Evolutionary conservation across 2,797 vertebrate species (phyloP).

Genomic region (Salarias fasciatus): DNA sequence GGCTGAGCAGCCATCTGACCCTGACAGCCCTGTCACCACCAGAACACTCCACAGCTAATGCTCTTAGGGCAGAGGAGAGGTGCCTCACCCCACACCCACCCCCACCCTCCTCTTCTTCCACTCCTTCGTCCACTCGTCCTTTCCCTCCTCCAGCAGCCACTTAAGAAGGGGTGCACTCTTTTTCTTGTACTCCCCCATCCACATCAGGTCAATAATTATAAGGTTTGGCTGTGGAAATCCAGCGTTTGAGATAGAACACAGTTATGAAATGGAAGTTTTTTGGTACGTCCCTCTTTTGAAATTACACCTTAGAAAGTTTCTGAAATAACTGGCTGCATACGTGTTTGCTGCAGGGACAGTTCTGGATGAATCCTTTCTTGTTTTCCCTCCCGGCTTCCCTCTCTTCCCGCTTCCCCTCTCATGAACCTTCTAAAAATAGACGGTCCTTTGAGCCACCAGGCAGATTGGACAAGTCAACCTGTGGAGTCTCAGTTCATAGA

Average conservation of each 20-base stretch:
- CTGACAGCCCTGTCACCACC: conserved; percentile 81
- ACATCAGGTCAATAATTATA: conserved; percentile 12
- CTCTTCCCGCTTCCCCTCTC: conserved; percentile 17
- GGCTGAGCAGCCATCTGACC: conserved; percentile 82
- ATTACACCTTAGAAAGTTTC: background rate
- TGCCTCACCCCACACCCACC: conserved; percentile 29
- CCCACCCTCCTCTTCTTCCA: conserved; percentile 23
- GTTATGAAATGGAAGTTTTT: background rate
- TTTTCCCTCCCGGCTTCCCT: conserved; percentile 33
- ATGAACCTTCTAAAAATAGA: conserved; percentile 70
- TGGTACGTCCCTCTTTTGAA: background rate
- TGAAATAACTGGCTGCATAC: background rate
- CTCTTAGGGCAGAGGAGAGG: conserved; percentile 74
- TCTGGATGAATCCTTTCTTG: conserved; percentile 47
- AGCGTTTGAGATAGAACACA: background rate
- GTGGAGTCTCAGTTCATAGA: conserved; percentile 49
- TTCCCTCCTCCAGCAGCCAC: conserved; percentile 29
- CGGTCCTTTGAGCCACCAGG: conserved; percentile 53
- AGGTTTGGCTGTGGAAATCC: conserved; percentile 10
- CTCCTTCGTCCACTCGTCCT: conserved; percentile 52
- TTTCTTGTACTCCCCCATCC: background rate
- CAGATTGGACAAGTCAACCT: conserved; percentile 58
- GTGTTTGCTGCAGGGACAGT: conserved; percentile 35
- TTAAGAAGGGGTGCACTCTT: conserved; percentile 26
- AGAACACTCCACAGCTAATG: conserved; percentile 79